Base-by-base conservation (phyloP, 2,888 invertebrate species). In the Lobophora halterata region DNA sequence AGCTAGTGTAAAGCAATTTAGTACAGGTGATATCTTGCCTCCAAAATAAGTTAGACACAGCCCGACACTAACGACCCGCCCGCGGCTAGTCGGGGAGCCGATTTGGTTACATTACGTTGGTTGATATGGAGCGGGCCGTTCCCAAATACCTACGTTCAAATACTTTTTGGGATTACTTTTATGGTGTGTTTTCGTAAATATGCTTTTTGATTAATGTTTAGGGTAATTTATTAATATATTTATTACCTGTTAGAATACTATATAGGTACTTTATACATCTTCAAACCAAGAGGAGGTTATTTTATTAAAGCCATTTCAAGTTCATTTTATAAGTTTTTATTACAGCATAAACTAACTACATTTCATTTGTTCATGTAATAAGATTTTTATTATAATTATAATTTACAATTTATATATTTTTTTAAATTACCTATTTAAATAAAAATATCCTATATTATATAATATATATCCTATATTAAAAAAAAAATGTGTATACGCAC, bases 31-130 rank as follows among this genome's bases (percentile, higher is more conserved):
- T 33, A 43, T 42, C 31, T 33, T 30, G 16, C 26, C 26, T 33
- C 33, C 19, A 14, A 28, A 39, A 39, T 33, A 33, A 39, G 33
- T 39, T 39, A 24, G 33, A 33, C 28, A 39, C 39, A 41, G 30
- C 30, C 18, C 30, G 42, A 32, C 29, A 34, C 34, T 47, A 45
- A 51, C 45, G 47, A 42, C 45, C 27, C 14, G 43, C 45, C 42
- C 21, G 37, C 35, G 45, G 45, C 43, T 26, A 30, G n/a, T n/a
- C 25, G 25, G 16, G 36, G 32, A 32, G 35, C 37, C 35, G 39
- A 46, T 47, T 47, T 42, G 42, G 29, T 33, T 43, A 37, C 43
- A 43, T 43, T 43, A 43, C 37, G n/a, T n/a, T n/a, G 16, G 36
- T 28, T 36, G 36, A 42, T 36, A 33, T 17, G 25, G 28, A 32